phyloP scores from a whole-genome alignment of 2,797 vertebrate genomes.

The Peromyscus aztecus region DNA sequence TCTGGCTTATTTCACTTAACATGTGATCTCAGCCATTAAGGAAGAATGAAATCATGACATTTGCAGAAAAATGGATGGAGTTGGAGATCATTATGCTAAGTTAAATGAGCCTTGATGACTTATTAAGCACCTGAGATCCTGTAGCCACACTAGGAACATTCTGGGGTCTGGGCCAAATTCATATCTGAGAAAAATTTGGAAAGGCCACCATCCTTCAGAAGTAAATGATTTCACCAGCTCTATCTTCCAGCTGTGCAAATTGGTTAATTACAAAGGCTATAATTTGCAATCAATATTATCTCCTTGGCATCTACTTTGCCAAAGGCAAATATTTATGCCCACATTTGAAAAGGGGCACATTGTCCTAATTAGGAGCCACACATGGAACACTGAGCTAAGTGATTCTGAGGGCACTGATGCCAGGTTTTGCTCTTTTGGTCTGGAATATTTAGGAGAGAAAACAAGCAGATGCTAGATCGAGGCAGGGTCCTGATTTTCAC shows the following conservation, averaged over 20 bases:
- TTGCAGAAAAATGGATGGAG: not conserved
- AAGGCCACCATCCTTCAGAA: slow-evolving; percentile 75
- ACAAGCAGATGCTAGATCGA: slow-evolving; percentile 43
- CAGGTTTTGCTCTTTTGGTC: slow-evolving; percentile 58
- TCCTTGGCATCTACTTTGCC: slow-evolving; percentile 78
- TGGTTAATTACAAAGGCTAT: slow-evolving; percentile 80
- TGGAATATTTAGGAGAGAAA: slow-evolving; percentile 55
- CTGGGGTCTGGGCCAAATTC: slow-evolving; percentile 59
- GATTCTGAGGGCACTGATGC: slow-evolving; percentile 41
- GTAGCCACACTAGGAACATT: slow-evolving; percentile 57
- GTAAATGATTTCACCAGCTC: slow-evolving; percentile 73
- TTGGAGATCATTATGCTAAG: not conserved
- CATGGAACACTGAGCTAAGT: slow-evolving; percentile 53
- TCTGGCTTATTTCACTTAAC: not conserved
- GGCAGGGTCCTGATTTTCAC: slow-evolving; percentile 24
- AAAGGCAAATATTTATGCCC: slow-evolving; percentile 80
- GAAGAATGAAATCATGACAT: slow-evolving; percentile 9
- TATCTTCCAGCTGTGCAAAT: slow-evolving; percentile 79
- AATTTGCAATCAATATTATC: slow-evolving; percentile 82
- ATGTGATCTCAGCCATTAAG: not conserved
- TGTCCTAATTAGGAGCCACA: slow-evolving; percentile 77
- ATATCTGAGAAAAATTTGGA: slow-evolving; percentile 70
- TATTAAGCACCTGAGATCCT: slow-evolving; percentile 53
- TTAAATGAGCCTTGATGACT: slow-evolving; percentile 28
- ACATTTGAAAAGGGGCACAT: slow-evolving; percentile 75